Conservation (phyloP, 2,888 invertebrate species). For the Dasysyrphus tricinctus region DNA sequence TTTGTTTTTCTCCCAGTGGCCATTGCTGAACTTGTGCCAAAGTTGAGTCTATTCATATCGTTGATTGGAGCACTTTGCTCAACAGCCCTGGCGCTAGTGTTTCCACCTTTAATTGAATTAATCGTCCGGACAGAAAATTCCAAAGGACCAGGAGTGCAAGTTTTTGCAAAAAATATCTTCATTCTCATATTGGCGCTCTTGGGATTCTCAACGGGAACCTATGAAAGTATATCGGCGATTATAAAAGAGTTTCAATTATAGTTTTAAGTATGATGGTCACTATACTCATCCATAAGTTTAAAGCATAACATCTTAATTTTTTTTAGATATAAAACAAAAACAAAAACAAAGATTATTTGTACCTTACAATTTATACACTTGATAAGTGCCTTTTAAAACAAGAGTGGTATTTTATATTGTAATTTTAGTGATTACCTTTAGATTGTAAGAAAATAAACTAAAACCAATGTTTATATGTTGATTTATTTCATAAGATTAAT, state of each 20-base stretch:
- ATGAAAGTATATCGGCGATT: slow-evolving; percentile 88
- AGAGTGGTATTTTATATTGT: slow-evolving; percentile 46
- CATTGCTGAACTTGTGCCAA: slow-evolving; percentile 93
- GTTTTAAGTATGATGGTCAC: not conserved
- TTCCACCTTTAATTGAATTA: slow-evolving; percentile 94
- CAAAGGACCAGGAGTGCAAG: slow-evolving; percentile 83
- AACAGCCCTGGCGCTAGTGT: slow-evolving; percentile 92
- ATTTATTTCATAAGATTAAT: slow-evolving; percentile 43
- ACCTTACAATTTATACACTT: slow-evolving; percentile 39
- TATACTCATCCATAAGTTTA: slow-evolving; percentile 11
- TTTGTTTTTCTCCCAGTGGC: slow-evolving; percentile 86
- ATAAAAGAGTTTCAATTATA: slow-evolving; percentile 68
- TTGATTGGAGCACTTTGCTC: slow-evolving; percentile 96
- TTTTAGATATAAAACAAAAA: slow-evolving; percentile 28
- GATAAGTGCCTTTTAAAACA: slow-evolving; percentile 54
- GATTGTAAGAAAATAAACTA: slow-evolving; percentile 21
- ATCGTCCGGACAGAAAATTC: slow-evolving; percentile 87
- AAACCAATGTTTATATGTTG: slow-evolving; percentile 44
- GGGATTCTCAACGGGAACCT: slow-evolving; percentile 90
- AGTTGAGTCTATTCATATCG: slow-evolving; percentile 94
- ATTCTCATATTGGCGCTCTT: slow-evolving; percentile 88
- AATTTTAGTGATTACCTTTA: slow-evolving; percentile 24
- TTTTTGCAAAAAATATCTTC: slow-evolving; percentile 86
- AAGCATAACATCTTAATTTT: slow-evolving; percentile 34
- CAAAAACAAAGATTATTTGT: slow-evolving; percentile 49